A percentile compares a stretch with the other conserved stretches of the same genome.
These are phyloP conservation scores for Phorcus lineatus DNA, from an alignment of 2,888 invertebrate genomes.

Conservation along the genomic window DNA sequence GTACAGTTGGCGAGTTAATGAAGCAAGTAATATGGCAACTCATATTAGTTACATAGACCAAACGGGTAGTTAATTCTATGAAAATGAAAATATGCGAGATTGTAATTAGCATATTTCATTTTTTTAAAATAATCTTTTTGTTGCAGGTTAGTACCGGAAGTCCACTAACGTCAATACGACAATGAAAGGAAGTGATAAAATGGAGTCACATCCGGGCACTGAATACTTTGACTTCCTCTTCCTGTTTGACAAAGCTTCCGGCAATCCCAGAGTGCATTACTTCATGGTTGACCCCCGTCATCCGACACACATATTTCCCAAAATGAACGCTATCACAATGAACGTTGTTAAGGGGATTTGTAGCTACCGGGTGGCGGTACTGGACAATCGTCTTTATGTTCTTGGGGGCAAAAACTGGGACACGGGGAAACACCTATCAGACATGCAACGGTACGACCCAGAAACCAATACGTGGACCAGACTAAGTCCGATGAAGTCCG, in stretches of 20 bases:
- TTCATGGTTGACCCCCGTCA: constrained; percentile 63
- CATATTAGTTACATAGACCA: too few species aligned
- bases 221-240: constrained; percentile 55
- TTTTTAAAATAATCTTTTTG: background rate
- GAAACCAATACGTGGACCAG: constrained; percentile 56
- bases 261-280: constrained; percentile 61
- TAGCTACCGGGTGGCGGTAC: constrained; percentile 58
- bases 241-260: constrained; percentile 62
- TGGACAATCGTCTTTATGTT: constrained; percentile 59
- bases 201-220: background rate
- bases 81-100: too few species aligned
- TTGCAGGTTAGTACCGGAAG: background rate
- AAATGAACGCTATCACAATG: constrained; percentile 54
- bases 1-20: too few species aligned
- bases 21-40: too few species aligned
- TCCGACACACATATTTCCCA: constrained; percentile 55
- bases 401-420: constrained; percentile 65
- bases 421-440: constrained; percentile 47
- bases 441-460: constrained; percentile 62
- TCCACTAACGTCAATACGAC: background rate
- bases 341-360: constrained; percentile 56
- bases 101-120: too few species aligned
- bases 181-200: background rate
- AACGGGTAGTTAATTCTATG: too few species aligned
- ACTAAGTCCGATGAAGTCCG: constrained; percentile 44